Base-by-base conservation (phyloP, 1,140 invertebrate species). In the Oncopeltus fasciatus region DNA sequence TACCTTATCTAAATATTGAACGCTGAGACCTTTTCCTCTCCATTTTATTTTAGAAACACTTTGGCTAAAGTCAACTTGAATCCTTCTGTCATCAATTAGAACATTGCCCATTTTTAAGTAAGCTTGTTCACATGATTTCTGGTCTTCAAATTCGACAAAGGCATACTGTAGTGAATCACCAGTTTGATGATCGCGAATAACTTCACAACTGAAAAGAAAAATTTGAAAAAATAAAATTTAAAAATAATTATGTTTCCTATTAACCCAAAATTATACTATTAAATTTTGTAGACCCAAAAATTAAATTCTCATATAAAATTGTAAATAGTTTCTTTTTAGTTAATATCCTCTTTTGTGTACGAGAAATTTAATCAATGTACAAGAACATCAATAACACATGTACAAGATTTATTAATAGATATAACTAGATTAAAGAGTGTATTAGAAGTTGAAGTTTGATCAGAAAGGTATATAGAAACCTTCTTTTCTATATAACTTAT, bases 71-170 rank as follows among this genome's bases (percentile, higher is more conserved):
- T 99, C 97, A 1, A 99, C 97, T 74, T 99, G 96, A 68, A 99
- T 99, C 68, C 97, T 78, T 51, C 97, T 76, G 72, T 99, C 97
- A 76, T 99, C 97, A 69, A 99, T 99, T 0, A 99, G 76, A 0
- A 99, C 95, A 78, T 99, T 99, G 70, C 98, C 95, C 97, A 99
- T 99, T 79, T 99, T 99, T 69, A 99, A 96, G 76, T 94, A 99
- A 2, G 97, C 97, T 67, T 92, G 87, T 78, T 99, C 97, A 78
- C 96, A 99, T 11, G 94, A 84, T 72, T 96, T 85, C 68, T 87
- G 83, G 65, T 95, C 86, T 64, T 89, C 90, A 80, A 99, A 99
- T 74, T 99, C 97, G 67, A 99, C 92, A 72, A 99, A 99, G 2
- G 95, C 97, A 76, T 99, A 99, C 70, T 99, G 96, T 57, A 99